Evolutionary conservation across 2,113 vertebrate species (phyloP).

Genomic region (Megaceryle torquata): DNA sequence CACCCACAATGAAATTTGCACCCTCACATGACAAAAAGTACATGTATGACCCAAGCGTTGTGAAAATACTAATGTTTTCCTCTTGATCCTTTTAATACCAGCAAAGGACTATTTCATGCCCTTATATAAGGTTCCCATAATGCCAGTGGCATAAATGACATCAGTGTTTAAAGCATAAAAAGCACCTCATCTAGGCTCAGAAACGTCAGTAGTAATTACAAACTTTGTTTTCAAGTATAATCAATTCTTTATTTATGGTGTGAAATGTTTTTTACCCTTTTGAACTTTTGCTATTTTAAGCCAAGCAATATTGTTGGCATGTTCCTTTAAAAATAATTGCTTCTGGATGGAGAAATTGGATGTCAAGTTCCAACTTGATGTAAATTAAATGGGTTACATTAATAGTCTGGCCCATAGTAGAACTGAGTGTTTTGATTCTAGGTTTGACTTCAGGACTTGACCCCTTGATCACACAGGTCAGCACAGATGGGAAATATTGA

Average conservation of each 20-base stretch:
- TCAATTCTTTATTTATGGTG: constrained; percentile 66
- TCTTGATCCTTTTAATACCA: constrained; percentile 2
- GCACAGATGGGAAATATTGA: constrained; percentile 46
- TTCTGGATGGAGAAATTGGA: constrained; percentile 56
- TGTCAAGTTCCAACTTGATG: constrained; percentile 37
- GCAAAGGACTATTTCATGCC: background rate
- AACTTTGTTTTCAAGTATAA: constrained; percentile 56
- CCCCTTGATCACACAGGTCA: constrained; percentile 56
- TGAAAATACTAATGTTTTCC: background rate
- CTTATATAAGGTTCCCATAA: constrained; percentile 63
- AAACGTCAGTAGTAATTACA: constrained; percentile 66
- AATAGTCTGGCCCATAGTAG: constrained; percentile 21
- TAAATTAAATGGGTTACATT: constrained; percentile 58
- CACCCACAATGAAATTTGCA: background rate
- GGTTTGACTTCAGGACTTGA: constrained; percentile 53
- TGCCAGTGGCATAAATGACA: constrained; percentile 40
- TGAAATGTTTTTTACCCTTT: constrained; percentile 60
- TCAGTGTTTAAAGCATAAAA: constrained; percentile 53
- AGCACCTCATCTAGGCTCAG: constrained; percentile 50
- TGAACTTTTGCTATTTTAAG: constrained; percentile 56
- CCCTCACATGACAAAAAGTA: background rate
- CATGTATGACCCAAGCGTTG: background rate
- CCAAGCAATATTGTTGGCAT: constrained; percentile 51
- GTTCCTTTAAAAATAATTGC: constrained; percentile 70
- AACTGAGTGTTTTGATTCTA: constrained; percentile 39